phyloP scores from a whole-genome alignment of 2,888 invertebrate species.

The Drosophila sordidapex region DNA sequence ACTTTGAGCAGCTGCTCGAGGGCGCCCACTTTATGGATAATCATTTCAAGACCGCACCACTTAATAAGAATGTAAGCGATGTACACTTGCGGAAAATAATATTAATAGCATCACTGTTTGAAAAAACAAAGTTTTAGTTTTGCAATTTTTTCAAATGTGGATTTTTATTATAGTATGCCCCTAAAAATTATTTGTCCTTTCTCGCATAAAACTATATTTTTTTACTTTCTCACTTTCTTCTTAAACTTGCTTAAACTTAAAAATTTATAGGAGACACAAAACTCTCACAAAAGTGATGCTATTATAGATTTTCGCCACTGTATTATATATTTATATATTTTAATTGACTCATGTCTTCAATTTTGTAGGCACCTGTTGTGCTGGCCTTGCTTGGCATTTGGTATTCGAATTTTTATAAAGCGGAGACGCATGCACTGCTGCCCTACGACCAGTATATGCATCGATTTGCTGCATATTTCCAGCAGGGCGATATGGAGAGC shows the following conservation, averaged over 20 bases:
- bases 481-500: slow-evolving; percentile 99
- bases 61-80: slow-evolving; percentile 93
- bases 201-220: no score
- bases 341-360: neutral
- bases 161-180: neutral
- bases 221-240: neutral
- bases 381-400: slow-evolving; percentile 96
- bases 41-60: slow-evolving; percentile 94
- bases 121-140: neutral
- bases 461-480: slow-evolving; percentile 99
- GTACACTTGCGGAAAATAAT: neutral
- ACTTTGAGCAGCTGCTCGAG: slow-evolving; percentile 95
- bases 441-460: slow-evolving; percentile 99
- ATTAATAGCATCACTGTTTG: neutral
- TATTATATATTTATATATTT: neutral
- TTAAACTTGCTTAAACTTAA: neutral
- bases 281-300: neutral
- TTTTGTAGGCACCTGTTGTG: slow-evolving; percentile 93
- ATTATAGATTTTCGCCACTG: neutral
- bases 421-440: slow-evolving; percentile 97
- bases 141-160: neutral
- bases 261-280: neutral
- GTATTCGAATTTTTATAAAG: slow-evolving; percentile 97
- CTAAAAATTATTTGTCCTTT: neutral
- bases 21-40: slow-evolving; percentile 98